Evolutionary conservation across 2,888 invertebrate species (phyloP), one percentile per base, ranked within the genome.

Genomic region (Oconnorella tubifera): DNA sequence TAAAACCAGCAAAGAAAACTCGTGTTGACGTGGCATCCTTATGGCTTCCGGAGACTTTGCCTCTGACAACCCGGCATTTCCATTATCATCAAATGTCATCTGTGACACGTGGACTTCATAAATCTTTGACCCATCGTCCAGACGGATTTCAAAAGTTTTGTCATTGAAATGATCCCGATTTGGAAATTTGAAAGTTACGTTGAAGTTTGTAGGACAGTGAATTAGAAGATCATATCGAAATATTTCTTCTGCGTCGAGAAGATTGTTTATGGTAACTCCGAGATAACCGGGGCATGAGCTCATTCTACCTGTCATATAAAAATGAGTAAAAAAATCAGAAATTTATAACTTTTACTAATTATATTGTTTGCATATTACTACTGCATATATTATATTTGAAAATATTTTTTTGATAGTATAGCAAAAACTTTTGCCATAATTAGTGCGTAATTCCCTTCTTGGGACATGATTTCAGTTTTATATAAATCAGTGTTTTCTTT

Each of bases 261-360:
- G 63, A 49, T 67, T 67, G 65, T 69, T 72, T 51, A 72, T 68
- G 33, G 66, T 66, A 25, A 72, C 59, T 19, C 75, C 76, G 31
- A 80, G 66, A 56, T 77, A 75, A 29, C 75, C 76, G 0, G 80
- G 80, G 61, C 78, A 79, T 19, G 66, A 67, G 32, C 70, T 69
- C 62, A 79, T 70, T n/a, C 69, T 68, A 58, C 73, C 73, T 72
- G 64, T 14, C 4, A 56, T 27, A 23, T 56, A 33, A 14, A 53
- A 53, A 53, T 14, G 10, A 27, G 19, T 40, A 40, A 19, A 40
- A 40, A 40, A 40, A 40, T 40, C 6, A 19, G 40, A 40, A 40
- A 40, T 40, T 40, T 40, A n/a, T n/a, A n/a, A n/a, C n/a, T n/a
- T n/a, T n/a, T n/a, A n/a, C n/a, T n/a, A n/a, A n/a, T n/a, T n/a